Evolutionary conservation across 2,797 vertebrate species (phyloP).

Genomic region (Coendou prehensilis): DNA sequence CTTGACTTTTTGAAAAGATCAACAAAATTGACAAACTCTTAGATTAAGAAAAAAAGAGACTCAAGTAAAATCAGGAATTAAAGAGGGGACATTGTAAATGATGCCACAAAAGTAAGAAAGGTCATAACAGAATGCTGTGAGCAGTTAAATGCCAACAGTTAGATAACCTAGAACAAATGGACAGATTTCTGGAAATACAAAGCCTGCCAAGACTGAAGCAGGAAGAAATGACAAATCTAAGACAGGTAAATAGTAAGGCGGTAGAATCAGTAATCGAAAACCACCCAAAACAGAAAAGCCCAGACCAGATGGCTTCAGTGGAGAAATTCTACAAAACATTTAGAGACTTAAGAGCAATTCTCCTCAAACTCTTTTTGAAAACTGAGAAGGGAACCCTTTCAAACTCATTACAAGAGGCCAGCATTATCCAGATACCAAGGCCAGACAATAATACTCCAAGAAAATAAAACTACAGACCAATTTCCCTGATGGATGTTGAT

Average conservation of each 20-base stretch:
- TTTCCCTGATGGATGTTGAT: not conserved
- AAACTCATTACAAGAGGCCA: not conserved
- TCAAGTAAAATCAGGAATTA: not conserved
- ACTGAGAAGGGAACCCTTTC: not conserved
- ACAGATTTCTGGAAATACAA: not conserved
- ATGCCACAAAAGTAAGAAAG: not conserved
- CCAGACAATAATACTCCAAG: not conserved
- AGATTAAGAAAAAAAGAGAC: not conserved
- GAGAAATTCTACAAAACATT: not conserved
- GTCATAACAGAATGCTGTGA: not conserved
- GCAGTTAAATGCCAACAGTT: not conserved
- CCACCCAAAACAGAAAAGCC: not conserved
- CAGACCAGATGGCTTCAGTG: not conserved
- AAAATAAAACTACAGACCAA: not conserved
- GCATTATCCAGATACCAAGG: not conserved
- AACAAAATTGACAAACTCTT: not conserved
- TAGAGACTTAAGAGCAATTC: not conserved
- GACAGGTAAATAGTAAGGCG: not conserved
- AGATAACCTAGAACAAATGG: not conserved
- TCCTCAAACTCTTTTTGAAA: not conserved
- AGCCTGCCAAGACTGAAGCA: not conserved
- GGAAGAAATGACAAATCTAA: not conserved
- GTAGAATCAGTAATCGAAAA: not conserved
- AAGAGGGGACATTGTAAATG: not conserved
- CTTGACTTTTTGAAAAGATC: not conserved